Evolutionary conservation across 2,797 vertebrate genomes (phyloP), one percentile per base, ranked within the genome.

Genomic region (Hozukius guyotensis): DNA sequence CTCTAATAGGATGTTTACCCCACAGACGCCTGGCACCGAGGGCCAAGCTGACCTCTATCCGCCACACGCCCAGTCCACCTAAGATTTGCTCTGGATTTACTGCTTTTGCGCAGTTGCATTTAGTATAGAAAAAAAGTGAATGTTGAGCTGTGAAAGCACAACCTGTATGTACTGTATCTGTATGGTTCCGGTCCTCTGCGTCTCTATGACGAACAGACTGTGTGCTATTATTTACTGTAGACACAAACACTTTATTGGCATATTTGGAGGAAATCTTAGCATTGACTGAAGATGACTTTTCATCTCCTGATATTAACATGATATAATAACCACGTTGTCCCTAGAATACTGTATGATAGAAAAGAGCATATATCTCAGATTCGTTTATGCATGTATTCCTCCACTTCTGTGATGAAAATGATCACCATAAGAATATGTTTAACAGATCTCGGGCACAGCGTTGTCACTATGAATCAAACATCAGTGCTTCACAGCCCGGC

Each of bases 1-100:
- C 65, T 84, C 65, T 52, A 66, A 77, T 72, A 75, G 42, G 52
- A 10, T 88, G 88, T 95, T 95, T 93, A 93, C 85, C 86, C 89
- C 86, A 93, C 90, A 91, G 76, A 87, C 52, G 66, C 84, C 87
- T 84, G 81, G 82, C 86, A 94, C 85, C 77, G 53, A 74, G 57
- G 88, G 86, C 85, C 84, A 76, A 14, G 77, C 70, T 93, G 88
- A 93, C 92, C 84, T 86, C 71, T 72, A 61, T 68, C 74, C 10
- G 3, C 69, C 27, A 46, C 34, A 73, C 59, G 72, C 69, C 4
- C 20, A 34, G n/a, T 24, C 14, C 32, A 10, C 24, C 7, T 14
- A 4, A 8, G 34, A 71, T 60, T 46, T 77, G 4, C 36, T 52
- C 29, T 55, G 3, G 66, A 70, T 75, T 78, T 46, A 62, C 8